Evolutionary conservation across 2,113 vertebrate species (phyloP).

Genomic region (Hipposideros armiger): DNA sequence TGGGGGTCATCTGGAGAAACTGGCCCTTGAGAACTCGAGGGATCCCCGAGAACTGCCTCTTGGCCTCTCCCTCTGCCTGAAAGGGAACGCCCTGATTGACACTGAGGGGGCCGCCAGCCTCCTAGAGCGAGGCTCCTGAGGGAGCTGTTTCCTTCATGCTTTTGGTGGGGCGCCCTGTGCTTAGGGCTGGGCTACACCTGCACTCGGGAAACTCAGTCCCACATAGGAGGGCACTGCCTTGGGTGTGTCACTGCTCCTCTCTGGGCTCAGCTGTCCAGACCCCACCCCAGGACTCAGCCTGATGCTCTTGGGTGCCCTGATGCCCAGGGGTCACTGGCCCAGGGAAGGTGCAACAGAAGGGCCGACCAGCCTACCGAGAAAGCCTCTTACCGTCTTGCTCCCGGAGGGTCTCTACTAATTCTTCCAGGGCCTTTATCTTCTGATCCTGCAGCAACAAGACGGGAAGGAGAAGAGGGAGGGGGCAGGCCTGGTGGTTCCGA

Average conservation of each 20-base stretch:
- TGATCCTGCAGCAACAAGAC: slow-evolving; percentile 86
- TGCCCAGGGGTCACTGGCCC: not conserved
- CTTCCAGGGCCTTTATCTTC: slow-evolving; percentile 89
- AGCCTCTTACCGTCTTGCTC: slow-evolving; percentile 59
- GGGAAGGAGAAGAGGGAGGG: no score
- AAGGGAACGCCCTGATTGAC: not conserved
- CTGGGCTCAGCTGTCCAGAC: not conserved
- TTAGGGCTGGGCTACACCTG: not conserved
- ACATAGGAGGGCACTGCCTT: not conserved
- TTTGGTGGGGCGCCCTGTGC: fast-evolving
- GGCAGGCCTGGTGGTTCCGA: not conserved
- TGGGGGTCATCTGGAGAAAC: not conserved
- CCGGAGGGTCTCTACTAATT: slow-evolving; percentile 86
- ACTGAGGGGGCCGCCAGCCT: not conserved
- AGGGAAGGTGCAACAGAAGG: not conserved
- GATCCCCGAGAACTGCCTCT: not conserved
- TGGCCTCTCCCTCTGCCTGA: not conserved
- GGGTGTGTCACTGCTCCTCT: not conserved
- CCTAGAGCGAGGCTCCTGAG: not conserved
- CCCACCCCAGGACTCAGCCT: not conserved
- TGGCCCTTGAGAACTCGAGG: fast-evolving
- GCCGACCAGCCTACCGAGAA: not conserved
- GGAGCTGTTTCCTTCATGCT: not conserved
- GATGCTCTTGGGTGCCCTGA: not conserved
- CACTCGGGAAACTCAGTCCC: not conserved